Conservation (phyloP, 2,888 invertebrate species). For the Orthosia gracilis region DNA sequence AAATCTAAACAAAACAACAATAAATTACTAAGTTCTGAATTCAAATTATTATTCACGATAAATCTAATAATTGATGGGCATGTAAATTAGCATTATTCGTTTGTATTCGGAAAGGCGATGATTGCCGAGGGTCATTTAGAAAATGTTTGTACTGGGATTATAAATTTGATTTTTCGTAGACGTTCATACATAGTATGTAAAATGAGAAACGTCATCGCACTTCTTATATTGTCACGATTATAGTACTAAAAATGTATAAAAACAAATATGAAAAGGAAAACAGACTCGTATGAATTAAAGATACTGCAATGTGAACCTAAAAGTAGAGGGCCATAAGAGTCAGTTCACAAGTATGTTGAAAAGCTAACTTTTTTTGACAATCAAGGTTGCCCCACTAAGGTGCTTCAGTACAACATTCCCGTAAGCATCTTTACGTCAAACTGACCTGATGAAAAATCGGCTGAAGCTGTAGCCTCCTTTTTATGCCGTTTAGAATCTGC, state of each 20-base stretch:
- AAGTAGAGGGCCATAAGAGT: neutral
- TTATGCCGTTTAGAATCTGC: conserved; percentile 79
- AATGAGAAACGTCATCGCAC: too few relatives aligned
- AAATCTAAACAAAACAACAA: too few relatives aligned
- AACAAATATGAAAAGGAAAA: too few relatives aligned
- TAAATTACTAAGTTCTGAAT: neutral
- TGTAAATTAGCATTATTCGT: too few relatives aligned
- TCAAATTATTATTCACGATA: neutral
- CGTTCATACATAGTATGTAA: too few relatives aligned
- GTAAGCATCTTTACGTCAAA: conserved; percentile 3
- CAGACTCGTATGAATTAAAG: too few relatives aligned
- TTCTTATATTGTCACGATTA: too few relatives aligned
- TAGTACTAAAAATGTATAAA: too few relatives aligned
- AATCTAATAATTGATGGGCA: neutral
- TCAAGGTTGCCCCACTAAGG: neutral
- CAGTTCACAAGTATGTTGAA: neutral
- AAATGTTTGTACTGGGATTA: too few relatives aligned
- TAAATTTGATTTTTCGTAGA: too few relatives aligned
- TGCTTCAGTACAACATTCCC: neutral
- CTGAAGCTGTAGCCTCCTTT: conserved; percentile 78
- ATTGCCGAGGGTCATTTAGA: neutral
- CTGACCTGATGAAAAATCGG: conserved; percentile 80
- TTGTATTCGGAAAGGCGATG: too few relatives aligned
- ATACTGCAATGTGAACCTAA: too few relatives aligned
- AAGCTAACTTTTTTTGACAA: neutral